Evolutionary conservation across 2,113 vertebrate genomes (phyloP).

Genomic region (Parus major): DNA sequence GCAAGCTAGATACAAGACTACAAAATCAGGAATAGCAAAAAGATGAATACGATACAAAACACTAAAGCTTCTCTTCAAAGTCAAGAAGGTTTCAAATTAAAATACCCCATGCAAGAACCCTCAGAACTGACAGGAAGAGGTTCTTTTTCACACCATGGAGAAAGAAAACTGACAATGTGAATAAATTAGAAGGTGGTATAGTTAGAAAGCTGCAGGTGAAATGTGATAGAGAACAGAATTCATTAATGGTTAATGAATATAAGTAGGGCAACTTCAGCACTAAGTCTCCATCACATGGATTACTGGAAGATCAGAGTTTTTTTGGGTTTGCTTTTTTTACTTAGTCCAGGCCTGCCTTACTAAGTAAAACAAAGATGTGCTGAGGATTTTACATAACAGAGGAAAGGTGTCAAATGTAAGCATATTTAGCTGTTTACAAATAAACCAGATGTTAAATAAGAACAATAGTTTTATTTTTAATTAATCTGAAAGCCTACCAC

Average conservation of each 20-base stretch:
- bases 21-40: neutral
- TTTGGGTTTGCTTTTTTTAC: neutral
- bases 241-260: neutral
- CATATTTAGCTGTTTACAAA: neutral
- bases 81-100: neutral
- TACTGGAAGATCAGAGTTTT: neutral
- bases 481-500: neutral
- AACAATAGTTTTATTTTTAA: neutral
- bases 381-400: neutral
- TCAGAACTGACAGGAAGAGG: neutral
- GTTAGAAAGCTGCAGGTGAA: neutral
- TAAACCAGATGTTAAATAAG: neutral
- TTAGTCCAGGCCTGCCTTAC: neutral
- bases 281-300: neutral
- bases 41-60: neutral
- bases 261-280: neutral
- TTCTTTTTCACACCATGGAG: neutral
- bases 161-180: neutral
- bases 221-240: neutral
- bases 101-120: neutral
- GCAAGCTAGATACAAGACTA: neutral
- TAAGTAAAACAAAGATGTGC: neutral
- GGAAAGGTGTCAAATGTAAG: neutral
- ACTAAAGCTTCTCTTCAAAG: neutral
- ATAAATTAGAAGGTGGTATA: neutral